A percentile compares a stretch with the other conserved stretches of the same genome.
These are phyloP conservation scores for Mellivora capensis DNA, from an alignment of 2,113 vertebrate genomes.

Conservation along the genomic window DNA sequence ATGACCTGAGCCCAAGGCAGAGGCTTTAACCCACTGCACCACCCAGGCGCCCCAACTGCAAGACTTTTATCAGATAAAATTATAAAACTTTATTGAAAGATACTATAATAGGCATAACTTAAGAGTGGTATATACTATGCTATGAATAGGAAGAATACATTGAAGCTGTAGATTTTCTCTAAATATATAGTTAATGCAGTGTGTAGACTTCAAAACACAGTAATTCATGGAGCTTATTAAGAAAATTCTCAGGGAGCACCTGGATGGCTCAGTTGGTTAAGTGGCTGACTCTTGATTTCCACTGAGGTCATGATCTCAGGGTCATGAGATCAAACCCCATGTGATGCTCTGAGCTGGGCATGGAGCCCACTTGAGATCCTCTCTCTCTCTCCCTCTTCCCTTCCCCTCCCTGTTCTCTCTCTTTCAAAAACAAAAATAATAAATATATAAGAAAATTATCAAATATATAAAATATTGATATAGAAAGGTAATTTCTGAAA, in stretches of 20 bases:
- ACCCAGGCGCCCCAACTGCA: no score
- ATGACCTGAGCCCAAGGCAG: no score
- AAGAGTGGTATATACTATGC: neutral
- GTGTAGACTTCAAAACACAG: neutral
- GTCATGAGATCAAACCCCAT: neutral
- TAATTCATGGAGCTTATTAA: neutral
- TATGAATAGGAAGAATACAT: neutral
- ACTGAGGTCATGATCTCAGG: neutral
- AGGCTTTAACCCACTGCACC: no score
- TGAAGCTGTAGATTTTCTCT: neutral
- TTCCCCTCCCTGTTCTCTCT: neutral
- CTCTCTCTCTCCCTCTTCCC: neutral
- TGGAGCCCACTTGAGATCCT: neutral
- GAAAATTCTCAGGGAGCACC: neutral
- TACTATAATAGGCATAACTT: neutral
- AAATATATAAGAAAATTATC: neutral
- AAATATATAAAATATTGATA: neutral
- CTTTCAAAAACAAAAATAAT: neutral
- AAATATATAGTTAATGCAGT: neutral
- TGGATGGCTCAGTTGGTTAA: neutral
- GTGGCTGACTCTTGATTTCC: neutral
- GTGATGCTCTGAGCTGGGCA: neutral
- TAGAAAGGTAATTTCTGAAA: neutral
- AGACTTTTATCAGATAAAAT: neutral
- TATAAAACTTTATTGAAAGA: neutral